Evolutionary conservation across 2,888 invertebrate species (phyloP).

Genomic region (Lithophane leautieri): DNA sequence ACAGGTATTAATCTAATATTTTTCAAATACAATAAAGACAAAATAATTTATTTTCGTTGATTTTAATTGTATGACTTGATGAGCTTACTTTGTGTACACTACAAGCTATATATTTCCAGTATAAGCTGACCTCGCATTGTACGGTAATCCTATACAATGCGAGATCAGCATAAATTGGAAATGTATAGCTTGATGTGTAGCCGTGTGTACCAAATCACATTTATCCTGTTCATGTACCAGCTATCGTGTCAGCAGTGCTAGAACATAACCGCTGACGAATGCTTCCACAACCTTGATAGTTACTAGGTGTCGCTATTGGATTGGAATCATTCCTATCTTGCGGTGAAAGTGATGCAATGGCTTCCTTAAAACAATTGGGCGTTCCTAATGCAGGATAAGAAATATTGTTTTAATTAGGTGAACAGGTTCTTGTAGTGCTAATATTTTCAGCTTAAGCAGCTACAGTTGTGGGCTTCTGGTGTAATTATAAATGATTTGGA

Average conservation of each 20-base stretch:
- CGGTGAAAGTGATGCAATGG: not conserved
- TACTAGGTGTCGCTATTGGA: not conserved
- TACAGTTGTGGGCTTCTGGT: too few species aligned
- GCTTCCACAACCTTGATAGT: not conserved
- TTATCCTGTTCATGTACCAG: not conserved
- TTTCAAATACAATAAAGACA: too few species aligned
- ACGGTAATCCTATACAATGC: too few species aligned
- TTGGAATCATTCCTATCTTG: not conserved
- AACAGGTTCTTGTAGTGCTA: not conserved
- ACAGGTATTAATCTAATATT: not conserved
- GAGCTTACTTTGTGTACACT: not conserved
- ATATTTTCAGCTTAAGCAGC: not conserved
- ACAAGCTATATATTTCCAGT: too few species aligned
- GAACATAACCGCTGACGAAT: not conserved
- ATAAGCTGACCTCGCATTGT: too few species aligned
- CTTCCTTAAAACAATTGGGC: not conserved
- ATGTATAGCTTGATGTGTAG: too few species aligned
- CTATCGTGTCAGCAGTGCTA: not conserved
- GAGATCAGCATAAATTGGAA: too few species aligned
- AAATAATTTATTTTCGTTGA: not conserved
- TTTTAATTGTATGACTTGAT: not conserved
- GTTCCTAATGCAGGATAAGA: not conserved
- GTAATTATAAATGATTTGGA: too few species aligned
- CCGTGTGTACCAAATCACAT: not conserved
- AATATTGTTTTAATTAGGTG: not conserved